Conservation (phyloP, 2,113 vertebrate genomes). For the Rhinoptilus africanus region DNA sequence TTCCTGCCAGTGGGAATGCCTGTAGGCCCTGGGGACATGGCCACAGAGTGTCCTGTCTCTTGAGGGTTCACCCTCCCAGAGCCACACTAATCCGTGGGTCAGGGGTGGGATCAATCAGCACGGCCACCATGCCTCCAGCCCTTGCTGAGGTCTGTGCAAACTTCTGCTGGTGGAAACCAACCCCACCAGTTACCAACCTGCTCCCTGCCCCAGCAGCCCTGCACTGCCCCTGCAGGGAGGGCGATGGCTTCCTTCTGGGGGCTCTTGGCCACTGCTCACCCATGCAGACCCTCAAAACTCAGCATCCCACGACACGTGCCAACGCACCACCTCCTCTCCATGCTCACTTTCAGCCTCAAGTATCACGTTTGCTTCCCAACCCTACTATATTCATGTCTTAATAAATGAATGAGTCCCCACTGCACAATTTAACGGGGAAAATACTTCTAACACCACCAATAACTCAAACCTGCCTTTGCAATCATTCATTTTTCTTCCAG, state of each 20-base stretch:
- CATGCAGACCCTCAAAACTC: neutral
- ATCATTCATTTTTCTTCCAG: neutral
- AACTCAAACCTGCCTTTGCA: neutral
- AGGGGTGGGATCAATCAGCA: neutral
- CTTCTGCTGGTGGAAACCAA: neutral
- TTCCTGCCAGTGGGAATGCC: neutral
- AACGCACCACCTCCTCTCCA: neutral
- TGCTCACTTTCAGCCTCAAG: neutral
- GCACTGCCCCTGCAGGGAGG: neutral
- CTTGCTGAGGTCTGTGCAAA: neutral
- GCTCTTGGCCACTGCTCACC: neutral
- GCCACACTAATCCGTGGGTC: neutral
- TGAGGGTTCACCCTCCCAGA: neutral
- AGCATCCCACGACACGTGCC: rapidly evolving
- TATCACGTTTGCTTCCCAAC: neutral
- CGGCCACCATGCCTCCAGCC: rapidly evolving
- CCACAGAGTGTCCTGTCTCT: rapidly evolving
- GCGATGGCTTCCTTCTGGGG: neutral
- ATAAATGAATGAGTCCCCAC: neutral
- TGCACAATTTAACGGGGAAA: neutral
- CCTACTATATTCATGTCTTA: neutral
- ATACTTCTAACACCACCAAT: neutral
- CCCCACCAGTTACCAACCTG: rapidly evolving
- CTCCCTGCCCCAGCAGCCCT: neutral
- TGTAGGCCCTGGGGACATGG: rapidly evolving